These are phyloP conservation scores for Orchestia grillus DNA, from an alignment of 1,140 invertebrate genomes.

Conservation along the genomic window DNA sequence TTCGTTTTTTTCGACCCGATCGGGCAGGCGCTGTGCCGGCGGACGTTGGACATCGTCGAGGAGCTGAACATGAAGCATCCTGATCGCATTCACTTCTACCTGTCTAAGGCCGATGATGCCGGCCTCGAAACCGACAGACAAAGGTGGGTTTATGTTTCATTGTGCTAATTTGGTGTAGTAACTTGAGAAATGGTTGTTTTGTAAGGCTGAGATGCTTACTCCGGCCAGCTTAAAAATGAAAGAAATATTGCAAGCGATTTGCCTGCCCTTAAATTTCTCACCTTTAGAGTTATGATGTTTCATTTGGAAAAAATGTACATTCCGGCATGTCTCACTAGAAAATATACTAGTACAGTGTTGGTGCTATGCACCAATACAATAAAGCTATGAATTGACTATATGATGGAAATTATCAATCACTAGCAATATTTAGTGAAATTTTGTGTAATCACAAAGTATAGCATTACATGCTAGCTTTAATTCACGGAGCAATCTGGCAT, in stretches of 20 bases:
- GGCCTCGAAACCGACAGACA: constrained; percentile 76
- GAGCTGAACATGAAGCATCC: constrained; percentile 75
- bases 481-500: not conserved
- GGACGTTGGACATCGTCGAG: constrained; percentile 77
- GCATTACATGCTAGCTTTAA: not conserved
- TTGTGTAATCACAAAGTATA: not conserved
- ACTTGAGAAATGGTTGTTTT: not conserved
- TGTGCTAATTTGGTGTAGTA: not conserved
- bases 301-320: too few species aligned
- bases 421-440: too few species aligned
- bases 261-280: too few species aligned
- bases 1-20: constrained; percentile 80
- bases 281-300: too few species aligned
- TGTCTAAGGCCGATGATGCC: constrained; percentile 78
- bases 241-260: too few species aligned
- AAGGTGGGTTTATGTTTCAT: constrained; percentile 53
- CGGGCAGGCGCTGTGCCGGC: constrained; percentile 77
- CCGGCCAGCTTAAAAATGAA: too few species aligned
- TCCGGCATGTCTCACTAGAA: too few species aligned
- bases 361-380: too few species aligned
- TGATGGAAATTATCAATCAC: too few species aligned
- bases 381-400: too few species aligned
- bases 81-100: constrained; percentile 76
- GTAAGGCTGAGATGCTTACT: not conserved
- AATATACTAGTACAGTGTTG: too few species aligned